These are phyloP conservation scores for Andrena minutula DNA, from an alignment of 2,888 invertebrate species.

Conservation along the genomic window DNA sequence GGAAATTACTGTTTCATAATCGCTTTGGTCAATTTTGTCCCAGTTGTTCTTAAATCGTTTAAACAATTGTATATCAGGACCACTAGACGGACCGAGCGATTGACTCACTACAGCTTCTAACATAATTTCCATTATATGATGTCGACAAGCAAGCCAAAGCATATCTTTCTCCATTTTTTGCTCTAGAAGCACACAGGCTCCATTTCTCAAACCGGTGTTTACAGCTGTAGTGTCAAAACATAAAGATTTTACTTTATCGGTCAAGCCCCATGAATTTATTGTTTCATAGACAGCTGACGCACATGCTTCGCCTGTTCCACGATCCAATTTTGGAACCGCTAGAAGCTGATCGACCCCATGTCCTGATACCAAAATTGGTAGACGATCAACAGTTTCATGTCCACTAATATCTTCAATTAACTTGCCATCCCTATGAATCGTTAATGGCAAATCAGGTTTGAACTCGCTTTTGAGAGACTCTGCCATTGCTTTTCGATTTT, in stretches of 20 bases:
- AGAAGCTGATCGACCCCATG: no score
- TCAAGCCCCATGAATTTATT: no score
- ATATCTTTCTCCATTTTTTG: slow-evolving; percentile 4
- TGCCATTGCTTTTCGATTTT: background rate
- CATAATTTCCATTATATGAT: slow-evolving; percentile 7
- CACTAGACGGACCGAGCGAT: background rate
- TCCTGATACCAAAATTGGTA: no score
- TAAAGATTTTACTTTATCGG: background rate
- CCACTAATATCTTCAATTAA: slow-evolving; percentile 1
- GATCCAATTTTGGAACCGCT: no score
- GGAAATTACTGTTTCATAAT: background rate
- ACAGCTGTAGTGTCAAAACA: slow-evolving; percentile 3
- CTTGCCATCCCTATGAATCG: no score
- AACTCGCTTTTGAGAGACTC: background rate
- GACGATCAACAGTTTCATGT: slow-evolving; percentile 4
- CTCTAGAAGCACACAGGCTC: background rate
- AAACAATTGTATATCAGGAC: background rate
- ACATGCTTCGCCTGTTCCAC: no score
- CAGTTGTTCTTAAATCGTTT: background rate
- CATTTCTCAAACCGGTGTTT: background rate
- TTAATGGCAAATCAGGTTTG: background rate
- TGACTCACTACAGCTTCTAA: slow-evolving; percentile 2
- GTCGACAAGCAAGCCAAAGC: slow-evolving; percentile 6
- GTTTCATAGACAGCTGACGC: no score
- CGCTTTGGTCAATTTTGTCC: slow-evolving; percentile 1